Conservation (phyloP, 1,140 invertebrate genomes). For the Drosophila persimilis region DNA sequence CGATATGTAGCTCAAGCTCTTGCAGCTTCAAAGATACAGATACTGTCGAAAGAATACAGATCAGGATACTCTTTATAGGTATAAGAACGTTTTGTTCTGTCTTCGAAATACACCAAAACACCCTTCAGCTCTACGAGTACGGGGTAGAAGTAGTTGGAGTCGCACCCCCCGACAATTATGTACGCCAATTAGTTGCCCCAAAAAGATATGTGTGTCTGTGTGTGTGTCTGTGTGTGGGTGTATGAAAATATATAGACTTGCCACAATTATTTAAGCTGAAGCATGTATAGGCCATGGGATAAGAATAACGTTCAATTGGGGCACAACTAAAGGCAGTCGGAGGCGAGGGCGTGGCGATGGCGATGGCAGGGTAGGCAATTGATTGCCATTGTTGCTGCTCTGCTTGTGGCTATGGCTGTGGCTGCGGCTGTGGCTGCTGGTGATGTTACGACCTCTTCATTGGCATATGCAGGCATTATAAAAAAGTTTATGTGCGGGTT, state of each 20-base stretch:
- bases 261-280: conserved; percentile 45
- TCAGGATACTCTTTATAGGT: too few species aligned
- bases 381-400: conserved; percentile 5
- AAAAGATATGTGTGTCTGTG: conserved; percentile 3
- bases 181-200: conserved; percentile 66
- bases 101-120: too few species aligned
- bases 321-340: conserved; percentile 8
- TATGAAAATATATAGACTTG: conserved; percentile 14
- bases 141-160: too few species aligned
- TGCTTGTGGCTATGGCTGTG: too few species aligned
- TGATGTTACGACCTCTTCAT: conserved; percentile 37
- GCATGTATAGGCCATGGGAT: neutral
- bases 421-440: too few species aligned
- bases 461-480: conserved; percentile 59
- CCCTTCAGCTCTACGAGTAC: too few species aligned
- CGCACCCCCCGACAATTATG: conserved; percentile 55
- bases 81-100: too few species aligned
- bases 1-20: too few species aligned
- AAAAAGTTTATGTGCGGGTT: conserved; percentile 52
- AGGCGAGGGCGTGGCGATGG: neutral
- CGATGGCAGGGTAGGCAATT: too few species aligned
- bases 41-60: too few species aligned
- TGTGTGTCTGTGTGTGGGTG: neutral
- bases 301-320: conserved; percentile 17
- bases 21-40: too few species aligned